phyloP scores from a whole-genome alignment of 2,888 invertebrate species.

The Synergus laeviventris region DNA sequence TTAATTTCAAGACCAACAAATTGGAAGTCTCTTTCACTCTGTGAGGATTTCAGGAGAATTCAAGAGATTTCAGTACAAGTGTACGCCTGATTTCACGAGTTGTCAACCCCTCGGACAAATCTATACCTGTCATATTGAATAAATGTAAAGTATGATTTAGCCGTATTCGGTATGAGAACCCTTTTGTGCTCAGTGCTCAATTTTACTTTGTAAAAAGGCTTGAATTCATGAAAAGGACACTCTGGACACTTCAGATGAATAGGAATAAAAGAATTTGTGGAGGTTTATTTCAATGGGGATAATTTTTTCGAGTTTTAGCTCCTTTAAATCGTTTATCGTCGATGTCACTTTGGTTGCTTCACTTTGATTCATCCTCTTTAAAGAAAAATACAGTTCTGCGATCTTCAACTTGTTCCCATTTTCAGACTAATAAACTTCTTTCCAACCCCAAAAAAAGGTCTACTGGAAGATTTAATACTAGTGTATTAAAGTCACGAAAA shows the following conservation, averaged over 20 bases:
- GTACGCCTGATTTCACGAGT: too few relatives aligned
- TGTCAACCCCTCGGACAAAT: too few relatives aligned
- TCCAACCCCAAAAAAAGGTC: not conserved
- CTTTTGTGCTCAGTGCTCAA: not conserved
- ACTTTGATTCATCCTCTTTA: conserved; percentile 27
- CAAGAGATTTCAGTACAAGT: too few relatives aligned
- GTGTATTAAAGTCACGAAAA: not conserved
- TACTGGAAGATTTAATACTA: not conserved
- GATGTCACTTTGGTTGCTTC: not conserved
- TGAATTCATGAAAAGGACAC: not conserved
- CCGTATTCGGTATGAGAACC: too few relatives aligned
- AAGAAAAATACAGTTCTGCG: not conserved
- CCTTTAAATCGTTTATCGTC: conserved; percentile 5
- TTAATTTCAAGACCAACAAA: too few relatives aligned
- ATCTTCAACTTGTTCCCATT: conserved; percentile 2
- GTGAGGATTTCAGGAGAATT: too few relatives aligned
- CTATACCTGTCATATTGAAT: too few relatives aligned
- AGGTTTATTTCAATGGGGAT: not conserved
- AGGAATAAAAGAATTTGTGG: not conserved
- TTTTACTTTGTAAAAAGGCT: not conserved
- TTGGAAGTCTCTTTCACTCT: too few relatives aligned
- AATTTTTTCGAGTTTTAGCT: conserved; percentile 14
- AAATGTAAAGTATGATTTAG: too few relatives aligned
- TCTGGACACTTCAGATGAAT: not conserved
- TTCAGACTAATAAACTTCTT: not conserved